These are phyloP conservation scores for Platypus cylindrus DNA, from an alignment of 2,888 invertebrate genomes.

Conservation along the genomic window DNA sequence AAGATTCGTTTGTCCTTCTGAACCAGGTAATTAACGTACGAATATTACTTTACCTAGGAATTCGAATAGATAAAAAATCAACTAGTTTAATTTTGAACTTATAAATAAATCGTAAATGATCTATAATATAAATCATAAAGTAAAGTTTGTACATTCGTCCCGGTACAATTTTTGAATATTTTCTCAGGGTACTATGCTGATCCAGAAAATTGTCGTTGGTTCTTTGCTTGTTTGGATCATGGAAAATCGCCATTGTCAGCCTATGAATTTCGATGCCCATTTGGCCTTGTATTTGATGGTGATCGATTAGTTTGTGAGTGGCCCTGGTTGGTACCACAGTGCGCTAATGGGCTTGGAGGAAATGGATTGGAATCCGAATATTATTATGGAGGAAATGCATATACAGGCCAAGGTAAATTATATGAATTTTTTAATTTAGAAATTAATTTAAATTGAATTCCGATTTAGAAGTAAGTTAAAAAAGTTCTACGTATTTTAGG, in stretches of 20 bases:
- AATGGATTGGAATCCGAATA: slow-evolving; percentile 35
- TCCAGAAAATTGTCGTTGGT: slow-evolving; percentile 72
- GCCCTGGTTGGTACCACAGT: slow-evolving; percentile 59
- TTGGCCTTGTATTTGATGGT: slow-evolving; percentile 65
- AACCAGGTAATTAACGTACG: slow-evolving; percentile 36
- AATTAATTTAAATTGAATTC: no score
- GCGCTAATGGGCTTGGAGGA: slow-evolving; percentile 33
- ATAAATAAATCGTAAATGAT: not conserved
- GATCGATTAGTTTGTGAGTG: slow-evolving; percentile 59
- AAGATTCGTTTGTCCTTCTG: slow-evolving; percentile 54
- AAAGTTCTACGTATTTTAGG: no score
- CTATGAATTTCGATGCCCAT: slow-evolving; percentile 73
- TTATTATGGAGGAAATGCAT: slow-evolving; percentile 21
- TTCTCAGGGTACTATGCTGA: slow-evolving; percentile 61
- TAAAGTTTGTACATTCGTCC: not conserved
- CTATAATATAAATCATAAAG: not conserved
- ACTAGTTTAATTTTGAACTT: no score
- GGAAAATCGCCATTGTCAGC: slow-evolving; percentile 50
- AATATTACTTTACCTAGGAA: not conserved
- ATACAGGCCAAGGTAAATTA: slow-evolving; percentile 3
- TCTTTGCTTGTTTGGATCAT: slow-evolving; percentile 68
- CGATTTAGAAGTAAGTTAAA: no score
- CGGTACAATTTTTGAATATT: not conserved
- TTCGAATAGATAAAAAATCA: no score
- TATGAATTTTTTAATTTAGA: no score